Conservation (phyloP, 1,140 invertebrate genomes). For the Penaeus chinensis region DNA sequence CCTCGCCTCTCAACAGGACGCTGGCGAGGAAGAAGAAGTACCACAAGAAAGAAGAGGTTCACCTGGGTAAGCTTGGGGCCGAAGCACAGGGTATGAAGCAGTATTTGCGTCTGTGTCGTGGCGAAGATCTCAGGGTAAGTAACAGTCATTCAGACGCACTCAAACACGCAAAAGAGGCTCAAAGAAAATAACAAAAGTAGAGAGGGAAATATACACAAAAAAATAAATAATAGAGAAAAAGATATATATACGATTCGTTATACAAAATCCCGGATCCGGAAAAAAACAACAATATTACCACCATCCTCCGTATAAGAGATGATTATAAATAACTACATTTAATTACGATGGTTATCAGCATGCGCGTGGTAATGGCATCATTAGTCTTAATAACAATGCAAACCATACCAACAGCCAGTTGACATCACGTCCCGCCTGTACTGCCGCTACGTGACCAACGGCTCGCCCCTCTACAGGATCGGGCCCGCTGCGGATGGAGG, state of each 20-base stretch:
- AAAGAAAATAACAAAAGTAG: no score
- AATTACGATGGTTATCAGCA: no score
- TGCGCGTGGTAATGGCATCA: no score
- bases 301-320: no score
- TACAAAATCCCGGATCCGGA: no score
- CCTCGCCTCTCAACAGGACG: background rate
- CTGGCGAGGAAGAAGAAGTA: slow-evolving; percentile 38
- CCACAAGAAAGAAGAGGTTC: background rate
- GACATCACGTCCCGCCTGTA: background rate
- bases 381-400: no score
- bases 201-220: no score
- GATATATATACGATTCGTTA: no score
- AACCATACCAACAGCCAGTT: background rate
- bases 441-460: slow-evolving; percentile 37
- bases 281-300: no score
- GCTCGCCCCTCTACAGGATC: slow-evolving; percentile 14
- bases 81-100: slow-evolving; percentile 4
- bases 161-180: background rate
- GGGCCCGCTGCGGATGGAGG: slow-evolving; percentile 35
- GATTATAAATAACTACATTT: no score
- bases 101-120: slow-evolving; percentile 20
- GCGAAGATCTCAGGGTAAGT: slow-evolving; percentile 26
- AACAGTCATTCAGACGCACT: no score
- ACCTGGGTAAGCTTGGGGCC: background rate
- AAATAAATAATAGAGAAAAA: no score